Evolutionary conservation across 2,888 invertebrate species (phyloP), one percentile per base, ranked within the genome.

Genomic region (Eupithecia abbreviata): DNA sequence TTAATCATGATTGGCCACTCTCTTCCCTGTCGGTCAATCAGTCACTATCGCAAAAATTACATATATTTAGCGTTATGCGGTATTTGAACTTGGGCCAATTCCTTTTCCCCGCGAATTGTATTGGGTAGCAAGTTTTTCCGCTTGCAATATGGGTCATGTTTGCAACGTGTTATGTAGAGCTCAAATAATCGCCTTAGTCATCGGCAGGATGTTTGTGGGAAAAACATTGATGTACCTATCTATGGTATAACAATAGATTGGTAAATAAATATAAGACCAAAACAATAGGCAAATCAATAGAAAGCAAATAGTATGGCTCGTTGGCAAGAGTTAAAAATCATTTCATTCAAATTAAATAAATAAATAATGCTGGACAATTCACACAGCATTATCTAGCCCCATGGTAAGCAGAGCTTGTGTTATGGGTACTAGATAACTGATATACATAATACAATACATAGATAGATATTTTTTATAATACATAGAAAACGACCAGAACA

Each of bases 101-200:
- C 62, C 15, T 71, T 79, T 76, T 81, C 62, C 75, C 65, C 75
- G 72, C 77, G 55, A 75, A 78, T 73, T 65, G 70, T 72, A 67
- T 67, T 47, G 49, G 42, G 42, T 66, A 49, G 13, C 69, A 74
- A 71, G 73, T 69, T 71, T 81, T 83, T 84, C 82, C 82, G 81
- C 83, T 82, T 77, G 58, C 77, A 69, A 84, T 77, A 70, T 80
- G 62, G 84, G 84, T 81, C 83, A 79, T 79, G 82, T 82, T 83
- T 83, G 80, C 79, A 76, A 78, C 71, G 68, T 62, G 66, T 67
- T 77, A 72, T 75, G n/a, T 71, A 71, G 30, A 55, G 55, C 47
- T 71, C 10, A 71, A 78, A 75, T 78, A 73, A 68, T 62, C 12
- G 74, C 73, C 71, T 80, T 75, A 80, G 79, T 81, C 81, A 81